Evolutionary conservation across 2,888 invertebrate genomes (phyloP).

Genomic region (Muschampia plurimacula): DNA sequence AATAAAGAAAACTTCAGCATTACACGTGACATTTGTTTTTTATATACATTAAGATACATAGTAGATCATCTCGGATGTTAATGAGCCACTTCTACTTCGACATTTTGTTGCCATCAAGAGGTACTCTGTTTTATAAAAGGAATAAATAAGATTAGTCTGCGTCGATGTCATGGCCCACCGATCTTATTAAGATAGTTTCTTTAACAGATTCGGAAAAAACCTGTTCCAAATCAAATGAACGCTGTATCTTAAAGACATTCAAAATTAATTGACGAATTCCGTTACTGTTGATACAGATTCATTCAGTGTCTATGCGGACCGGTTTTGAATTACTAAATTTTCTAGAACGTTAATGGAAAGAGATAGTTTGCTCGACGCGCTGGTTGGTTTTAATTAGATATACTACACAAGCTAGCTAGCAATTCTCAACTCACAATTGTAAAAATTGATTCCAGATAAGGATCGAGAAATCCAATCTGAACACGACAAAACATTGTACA

Average conservation of each 20-base stretch:
- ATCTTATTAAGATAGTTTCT: constrained; percentile 28
- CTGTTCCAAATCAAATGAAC: constrained; percentile 22
- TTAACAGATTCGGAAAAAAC: constrained; percentile 17
- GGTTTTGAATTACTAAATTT: constrained; percentile 41
- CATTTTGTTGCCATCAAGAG: constrained; percentile 17
- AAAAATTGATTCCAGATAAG: constrained; percentile 15
- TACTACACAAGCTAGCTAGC: neutral
- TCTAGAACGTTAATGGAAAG: constrained; percentile 29
- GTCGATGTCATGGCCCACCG: constrained; percentile 18
- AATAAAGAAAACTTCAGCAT: constrained; percentile 4
- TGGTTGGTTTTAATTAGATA: constrained; percentile 8
- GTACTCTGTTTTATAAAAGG: constrained; percentile 16
- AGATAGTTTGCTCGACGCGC: constrained; percentile 11
- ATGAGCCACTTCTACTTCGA: constrained; percentile 28
- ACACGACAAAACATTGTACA: constrained; percentile 15
- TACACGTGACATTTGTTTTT: constrained; percentile 13
- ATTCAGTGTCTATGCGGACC: constrained; percentile 41
- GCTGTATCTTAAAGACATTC: constrained; percentile 33
- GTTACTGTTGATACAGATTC: constrained; percentile 34
- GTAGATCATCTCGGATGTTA: constrained; percentile 22
- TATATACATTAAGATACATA: constrained; percentile 5
- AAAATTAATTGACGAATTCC: constrained; percentile 34
- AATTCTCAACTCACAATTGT: neutral
- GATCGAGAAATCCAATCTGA: constrained; percentile 12
- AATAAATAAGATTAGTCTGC: constrained; percentile 29